phyloP scores from a whole-genome alignment of 2,888 invertebrate genomes.

The Sthenelais limicola region DNA sequence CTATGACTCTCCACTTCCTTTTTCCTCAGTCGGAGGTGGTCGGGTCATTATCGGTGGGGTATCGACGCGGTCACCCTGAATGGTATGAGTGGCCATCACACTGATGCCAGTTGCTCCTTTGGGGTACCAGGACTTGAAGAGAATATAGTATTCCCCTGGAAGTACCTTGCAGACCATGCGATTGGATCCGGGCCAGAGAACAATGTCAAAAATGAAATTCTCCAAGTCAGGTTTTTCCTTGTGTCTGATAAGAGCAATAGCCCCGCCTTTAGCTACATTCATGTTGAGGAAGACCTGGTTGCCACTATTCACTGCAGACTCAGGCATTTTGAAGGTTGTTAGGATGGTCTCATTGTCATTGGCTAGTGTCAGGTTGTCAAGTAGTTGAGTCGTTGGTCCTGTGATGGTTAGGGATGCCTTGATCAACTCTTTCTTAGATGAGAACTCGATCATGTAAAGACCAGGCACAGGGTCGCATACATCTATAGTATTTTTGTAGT shows the following conservation, averaged over 20 bases:
- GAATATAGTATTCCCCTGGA: background rate
- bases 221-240: background rate
- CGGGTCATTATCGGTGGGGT: conserved; percentile 16
- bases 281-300: background rate
- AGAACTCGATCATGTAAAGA: conserved; percentile 17
- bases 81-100: background rate
- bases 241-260: background rate
- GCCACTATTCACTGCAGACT: background rate
- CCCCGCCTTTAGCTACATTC: background rate
- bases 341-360: background rate
- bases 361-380: background rate
- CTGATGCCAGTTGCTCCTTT: conserved; percentile 13
- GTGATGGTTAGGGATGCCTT: background rate
- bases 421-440: conserved; percentile 2
- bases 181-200: background rate
- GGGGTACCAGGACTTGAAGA: background rate
- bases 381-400: background rate
- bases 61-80: background rate
- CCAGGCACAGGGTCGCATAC: background rate
- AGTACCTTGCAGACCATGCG: background rate
- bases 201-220: conserved; percentile 2
- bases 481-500: background rate
- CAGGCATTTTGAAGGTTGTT: background rate
- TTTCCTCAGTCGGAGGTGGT: conserved; percentile 6
- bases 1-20: conserved; percentile 19